Evolutionary conservation across 2,797 vertebrate genomes (phyloP).

Genomic region (Labroides dimidiatus): DNA sequence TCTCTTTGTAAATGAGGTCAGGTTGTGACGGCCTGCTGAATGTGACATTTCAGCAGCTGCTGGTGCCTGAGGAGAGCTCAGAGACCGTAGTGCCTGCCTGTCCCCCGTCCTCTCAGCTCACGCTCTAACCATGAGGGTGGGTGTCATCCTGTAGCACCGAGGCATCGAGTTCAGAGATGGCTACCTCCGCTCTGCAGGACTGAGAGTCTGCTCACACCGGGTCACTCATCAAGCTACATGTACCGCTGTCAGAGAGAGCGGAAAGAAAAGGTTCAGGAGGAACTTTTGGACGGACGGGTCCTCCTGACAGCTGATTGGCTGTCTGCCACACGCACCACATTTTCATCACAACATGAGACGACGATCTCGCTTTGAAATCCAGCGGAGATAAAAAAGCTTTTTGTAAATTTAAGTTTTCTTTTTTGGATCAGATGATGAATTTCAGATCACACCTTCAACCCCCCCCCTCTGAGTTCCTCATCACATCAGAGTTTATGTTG

Average conservation of each 20-base stretch:
- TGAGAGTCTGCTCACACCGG: conserved; percentile 18
- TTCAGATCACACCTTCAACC: conserved; percentile 22
- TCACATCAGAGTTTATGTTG: conserved; percentile 40
- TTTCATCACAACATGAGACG: conserved; percentile 28
- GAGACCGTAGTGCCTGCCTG: conserved; percentile 82
- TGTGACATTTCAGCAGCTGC: conserved; percentile 61
- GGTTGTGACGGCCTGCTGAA: conserved; percentile 49
- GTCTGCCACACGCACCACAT: background rate
- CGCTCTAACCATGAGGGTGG: conserved; percentile 26
- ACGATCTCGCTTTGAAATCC: conserved; percentile 33
- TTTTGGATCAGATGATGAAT: background rate
- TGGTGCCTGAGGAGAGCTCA: conserved; percentile 67
- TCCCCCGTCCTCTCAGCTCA: conserved; percentile 45
- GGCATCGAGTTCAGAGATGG: conserved; percentile 29
- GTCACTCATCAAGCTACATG: conserved; percentile 12
- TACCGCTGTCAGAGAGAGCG: background rate
- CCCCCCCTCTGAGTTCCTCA: conserved; percentile 31
- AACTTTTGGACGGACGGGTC: conserved; percentile 3
- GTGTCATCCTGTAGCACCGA: conserved; percentile 16
- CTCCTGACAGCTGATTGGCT: conserved; percentile 15
- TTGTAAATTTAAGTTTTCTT: conserved; percentile 44
- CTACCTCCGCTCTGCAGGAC: background rate
- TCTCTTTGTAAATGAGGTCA: conserved; percentile 55
- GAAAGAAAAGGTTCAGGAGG: background rate
- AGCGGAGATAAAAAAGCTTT: conserved; percentile 16